Base-by-base conservation (phyloP, 2,888 invertebrate genomes). In the Temnothorax rugatulus region DNA sequence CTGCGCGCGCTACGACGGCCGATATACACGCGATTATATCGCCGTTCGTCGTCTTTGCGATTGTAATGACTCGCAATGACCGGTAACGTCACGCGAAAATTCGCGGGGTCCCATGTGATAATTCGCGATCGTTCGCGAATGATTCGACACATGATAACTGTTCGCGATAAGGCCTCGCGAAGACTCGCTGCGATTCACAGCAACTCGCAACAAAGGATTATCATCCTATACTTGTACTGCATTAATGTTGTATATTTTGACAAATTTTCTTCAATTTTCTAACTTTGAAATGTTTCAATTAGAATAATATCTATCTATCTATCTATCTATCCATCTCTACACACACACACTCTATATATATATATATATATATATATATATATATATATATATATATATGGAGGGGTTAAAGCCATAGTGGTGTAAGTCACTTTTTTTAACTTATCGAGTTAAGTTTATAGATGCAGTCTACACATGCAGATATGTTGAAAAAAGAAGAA, bases 1-100 rank as follows among this genome's bases (percentile, higher is more conserved):
- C 47, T 25, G 34, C 29, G 64, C 64, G 38, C 74, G n/a, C 73
- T 2, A 69, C 54, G 68, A 52, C 77, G 73, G 44, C 63, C 74
- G 73, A 73, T 47, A 34, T 47, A 54, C 44, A 52, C 18, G 57
- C 59, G 74, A 79, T 79, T 79, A 79, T n/a, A 47, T 73, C 74
- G 57, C 47, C 34, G 57, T 21, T 13, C 21, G 21, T 69, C 52
- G 77, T 79, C 79, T 52, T 71, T 29, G 21, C 73, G 73, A 57
- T 73, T 50, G 50, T 76, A 76, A 76, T 76, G 75, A 63, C 52
- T 54, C 38, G 44, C 69, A 84, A 77, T 83, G 84, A 82, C 57
- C 85, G 71, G 63, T 74, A 76, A 66, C 59, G 84, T 75, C 68
- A 82, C 75, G 71, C 77, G 73, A 66, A 83, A 82, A 88, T 47